phyloP scores from a whole-genome alignment of 2,888 invertebrate species.

The Psylliodes chrysocephalus region DNA sequence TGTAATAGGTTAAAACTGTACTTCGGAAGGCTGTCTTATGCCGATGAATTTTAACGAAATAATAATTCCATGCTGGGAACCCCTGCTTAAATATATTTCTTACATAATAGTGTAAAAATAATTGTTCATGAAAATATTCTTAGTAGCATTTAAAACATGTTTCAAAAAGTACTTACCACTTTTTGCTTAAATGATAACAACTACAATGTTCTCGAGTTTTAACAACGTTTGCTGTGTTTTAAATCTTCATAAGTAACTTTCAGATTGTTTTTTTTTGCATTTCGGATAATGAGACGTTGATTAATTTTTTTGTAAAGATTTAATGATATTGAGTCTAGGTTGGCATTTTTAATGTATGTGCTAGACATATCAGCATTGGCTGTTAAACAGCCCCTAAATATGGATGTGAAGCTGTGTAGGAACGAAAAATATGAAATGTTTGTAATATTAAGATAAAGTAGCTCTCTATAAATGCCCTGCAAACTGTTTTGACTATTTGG shows the following conservation, averaged over 20 bases:
- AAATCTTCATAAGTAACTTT: neutral
- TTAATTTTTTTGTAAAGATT: constrained; percentile 33
- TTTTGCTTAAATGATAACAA: neutral
- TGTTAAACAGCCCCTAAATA: constrained; percentile 50
- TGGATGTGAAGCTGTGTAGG: constrained; percentile 43
- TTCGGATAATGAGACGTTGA: neutral
- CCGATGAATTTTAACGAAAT: neutral
- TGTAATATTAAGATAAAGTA: constrained; percentile 47
- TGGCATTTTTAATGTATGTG: constrained; percentile 47
- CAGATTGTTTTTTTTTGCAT: neutral
- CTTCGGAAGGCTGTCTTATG: too few species aligned
- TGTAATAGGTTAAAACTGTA: too few species aligned
- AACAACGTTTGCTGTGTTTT: neutral
- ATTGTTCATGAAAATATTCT: too few species aligned
- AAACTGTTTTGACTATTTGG: constrained; percentile 43
- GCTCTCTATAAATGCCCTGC: constrained; percentile 55
- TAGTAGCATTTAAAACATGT: too few species aligned
- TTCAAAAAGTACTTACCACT: neutral
- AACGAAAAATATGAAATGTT: constrained; percentile 36
- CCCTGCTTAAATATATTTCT: too few species aligned
- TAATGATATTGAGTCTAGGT: constrained; percentile 49
- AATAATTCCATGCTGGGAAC: neutral
- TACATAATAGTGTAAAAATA: too few species aligned
- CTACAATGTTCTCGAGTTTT: neutral
- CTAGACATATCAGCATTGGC: constrained; percentile 54